phyloP scores from a whole-genome alignment of 2,113 vertebrate species.

The Ctenodactylus gundi region DNA sequence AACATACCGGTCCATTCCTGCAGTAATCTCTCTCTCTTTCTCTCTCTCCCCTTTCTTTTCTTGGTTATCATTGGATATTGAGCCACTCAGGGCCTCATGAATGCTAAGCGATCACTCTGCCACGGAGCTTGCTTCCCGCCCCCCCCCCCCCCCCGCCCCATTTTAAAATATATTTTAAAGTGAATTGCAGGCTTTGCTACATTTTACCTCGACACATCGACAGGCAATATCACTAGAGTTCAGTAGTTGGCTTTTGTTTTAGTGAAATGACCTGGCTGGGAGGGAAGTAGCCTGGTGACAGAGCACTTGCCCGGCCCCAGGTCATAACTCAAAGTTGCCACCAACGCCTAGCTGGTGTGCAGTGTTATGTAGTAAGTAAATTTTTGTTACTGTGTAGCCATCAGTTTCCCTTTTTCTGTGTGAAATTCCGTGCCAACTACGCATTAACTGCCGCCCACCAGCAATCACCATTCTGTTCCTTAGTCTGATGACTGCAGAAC shows the following conservation, averaged over 20 bases:
- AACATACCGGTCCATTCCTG: not conserved
- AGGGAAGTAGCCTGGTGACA: not conserved
- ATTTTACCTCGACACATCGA: not conserved
- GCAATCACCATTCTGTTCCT: not conserved
- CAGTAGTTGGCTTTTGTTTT: not conserved
- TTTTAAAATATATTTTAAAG: slow-evolving; percentile 21
- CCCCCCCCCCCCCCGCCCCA: not conserved
- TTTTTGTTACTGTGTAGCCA: not conserved
- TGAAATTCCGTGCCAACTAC: not conserved
- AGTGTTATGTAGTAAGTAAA: not conserved
- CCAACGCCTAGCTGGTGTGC: not conserved
- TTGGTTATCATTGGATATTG: not conserved
- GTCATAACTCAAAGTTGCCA: not conserved
- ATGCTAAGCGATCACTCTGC: not conserved
- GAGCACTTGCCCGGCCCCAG: not conserved
- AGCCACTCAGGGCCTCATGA: not conserved
- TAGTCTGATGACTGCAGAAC: not conserved
- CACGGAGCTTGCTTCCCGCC: not conserved
- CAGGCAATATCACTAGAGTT: not conserved
- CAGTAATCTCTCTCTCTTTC: not conserved
- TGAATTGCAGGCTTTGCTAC: not conserved
- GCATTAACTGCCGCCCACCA: not conserved
- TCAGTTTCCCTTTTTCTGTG: not conserved
- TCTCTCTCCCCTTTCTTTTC: not conserved
- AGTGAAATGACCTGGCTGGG: not conserved